These are phyloP conservation scores for Tychaedon coryphoeus DNA, from an alignment of 2,113 vertebrate genomes.

Conservation along the genomic window DNA sequence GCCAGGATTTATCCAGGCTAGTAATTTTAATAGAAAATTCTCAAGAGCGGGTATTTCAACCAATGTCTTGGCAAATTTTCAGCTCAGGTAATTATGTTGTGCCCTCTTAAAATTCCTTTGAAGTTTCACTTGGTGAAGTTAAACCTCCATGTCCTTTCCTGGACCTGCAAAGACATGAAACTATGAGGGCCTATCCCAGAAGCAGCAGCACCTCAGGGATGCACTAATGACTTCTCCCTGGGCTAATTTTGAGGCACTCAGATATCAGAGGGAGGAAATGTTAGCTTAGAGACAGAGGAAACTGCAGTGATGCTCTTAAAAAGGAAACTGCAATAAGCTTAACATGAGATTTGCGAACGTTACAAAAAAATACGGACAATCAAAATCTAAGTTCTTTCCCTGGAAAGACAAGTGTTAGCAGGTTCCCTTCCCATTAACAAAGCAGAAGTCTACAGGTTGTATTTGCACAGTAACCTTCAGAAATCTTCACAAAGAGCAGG, in stretches of 20 bases:
- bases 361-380: neutral
- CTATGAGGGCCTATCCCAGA: neutral
- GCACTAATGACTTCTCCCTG: neutral
- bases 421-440: neutral
- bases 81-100: neutral
- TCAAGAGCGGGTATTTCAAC: neutral
- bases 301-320: neutral
- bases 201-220: neutral
- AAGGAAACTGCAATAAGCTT: neutral
- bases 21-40: neutral
- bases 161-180: neutral
- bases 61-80: neutral
- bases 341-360: neutral
- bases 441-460: neutral
- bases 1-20: neutral
- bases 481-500: slow-evolving; percentile 17
- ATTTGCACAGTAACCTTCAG: slow-evolving; percentile 30
- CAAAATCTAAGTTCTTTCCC: slow-evolving; percentile 20
- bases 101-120: neutral
- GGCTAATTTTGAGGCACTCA: neutral
- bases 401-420: neutral
- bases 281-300: neutral
- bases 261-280: neutral
- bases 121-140: neutral
- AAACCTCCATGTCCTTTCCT: neutral